Conservation (phyloP, 2,113 vertebrate genomes). For the Synchiropus splendidus region DNA sequence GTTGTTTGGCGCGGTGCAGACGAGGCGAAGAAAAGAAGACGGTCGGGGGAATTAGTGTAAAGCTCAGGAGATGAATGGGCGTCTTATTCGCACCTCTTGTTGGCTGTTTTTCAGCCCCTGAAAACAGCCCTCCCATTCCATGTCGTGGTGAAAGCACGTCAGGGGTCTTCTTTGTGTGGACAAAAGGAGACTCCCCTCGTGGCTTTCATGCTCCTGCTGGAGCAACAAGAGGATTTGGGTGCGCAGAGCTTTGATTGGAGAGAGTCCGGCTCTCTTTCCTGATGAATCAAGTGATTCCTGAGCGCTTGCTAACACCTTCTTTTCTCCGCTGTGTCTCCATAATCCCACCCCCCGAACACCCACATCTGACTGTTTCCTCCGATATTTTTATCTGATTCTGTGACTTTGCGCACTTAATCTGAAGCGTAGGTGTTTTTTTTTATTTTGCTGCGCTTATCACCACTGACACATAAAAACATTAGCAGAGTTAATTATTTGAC, state of each 20-base stretch:
- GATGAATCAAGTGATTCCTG: constrained; percentile 72
- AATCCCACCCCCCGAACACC: constrained; percentile 18
- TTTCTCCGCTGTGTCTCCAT: constrained; percentile 34
- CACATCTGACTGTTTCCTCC: constrained; percentile 11
- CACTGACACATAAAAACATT: constrained; percentile 20
- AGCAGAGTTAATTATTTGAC: constrained; percentile 6
- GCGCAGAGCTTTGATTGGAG: constrained; percentile 67
- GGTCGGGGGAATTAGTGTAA: constrained; percentile 73
- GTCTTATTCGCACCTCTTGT: constrained; percentile 93
- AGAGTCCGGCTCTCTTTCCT: constrained; percentile 56
- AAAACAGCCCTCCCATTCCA: constrained; percentile 71
- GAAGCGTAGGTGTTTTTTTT: constrained; percentile 32
- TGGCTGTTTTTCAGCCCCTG: constrained; percentile 72
- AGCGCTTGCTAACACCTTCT: constrained; percentile 53
- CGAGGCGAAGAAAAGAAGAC: constrained; percentile 64
- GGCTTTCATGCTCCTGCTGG: constrained; percentile 75
- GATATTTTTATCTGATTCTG: constrained; percentile 17
- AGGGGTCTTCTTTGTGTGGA: constrained; percentile 87
- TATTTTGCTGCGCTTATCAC: constrained; percentile 16
- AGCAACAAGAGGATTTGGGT: constrained; percentile 74
- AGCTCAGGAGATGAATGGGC: constrained; percentile 84
- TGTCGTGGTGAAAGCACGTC: constrained; percentile 89
- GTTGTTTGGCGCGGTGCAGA: constrained; percentile 80
- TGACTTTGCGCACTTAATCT: constrained; percentile 23
- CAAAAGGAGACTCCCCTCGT: constrained; percentile 77